phyloP scores from a whole-genome alignment of 1,140 invertebrate species.

The Dinoponera quadriceps region DNA sequence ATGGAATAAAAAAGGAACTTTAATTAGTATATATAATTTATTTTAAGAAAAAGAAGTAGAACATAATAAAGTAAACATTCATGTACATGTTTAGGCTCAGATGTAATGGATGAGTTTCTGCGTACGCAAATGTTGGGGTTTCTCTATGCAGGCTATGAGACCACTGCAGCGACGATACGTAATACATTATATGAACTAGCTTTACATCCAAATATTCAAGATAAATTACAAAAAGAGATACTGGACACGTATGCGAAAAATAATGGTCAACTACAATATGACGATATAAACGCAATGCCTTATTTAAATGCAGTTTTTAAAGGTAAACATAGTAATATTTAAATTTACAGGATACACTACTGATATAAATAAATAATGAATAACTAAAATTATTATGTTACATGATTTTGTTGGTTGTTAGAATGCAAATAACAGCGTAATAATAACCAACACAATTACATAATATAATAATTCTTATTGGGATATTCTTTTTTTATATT shows the following conservation, averaged over 20 bases:
- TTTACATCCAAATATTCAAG: conserved; percentile 11
- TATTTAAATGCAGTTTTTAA: conserved; percentile 7
- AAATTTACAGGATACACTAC: too few relatives aligned
- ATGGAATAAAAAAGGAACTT: background rate
- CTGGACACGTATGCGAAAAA: too few relatives aligned
- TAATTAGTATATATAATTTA: background rate
- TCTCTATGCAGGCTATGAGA: background rate
- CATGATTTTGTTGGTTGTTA: too few relatives aligned
- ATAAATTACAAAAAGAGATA: background rate
- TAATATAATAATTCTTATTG: background rate
- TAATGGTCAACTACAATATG: background rate
- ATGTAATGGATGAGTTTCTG: background rate
- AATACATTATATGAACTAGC: background rate
- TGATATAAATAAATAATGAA: too few relatives aligned
- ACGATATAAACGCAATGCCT: background rate
- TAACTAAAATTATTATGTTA: too few relatives aligned
- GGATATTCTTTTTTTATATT: too few relatives aligned
- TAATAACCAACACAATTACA: too few relatives aligned
- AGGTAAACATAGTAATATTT: background rate
- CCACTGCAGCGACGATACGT: background rate
- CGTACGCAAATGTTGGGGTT: background rate
- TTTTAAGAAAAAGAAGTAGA: background rate
- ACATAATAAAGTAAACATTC: too few relatives aligned
- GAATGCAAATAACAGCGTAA: too few relatives aligned
- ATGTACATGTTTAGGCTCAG: too few relatives aligned